These are phyloP conservation scores for rabbit (Oryctolagus cuniculus) DNA, from an alignment of 2,113 vertebrate species.

Conservation along the genomic window DNA sequence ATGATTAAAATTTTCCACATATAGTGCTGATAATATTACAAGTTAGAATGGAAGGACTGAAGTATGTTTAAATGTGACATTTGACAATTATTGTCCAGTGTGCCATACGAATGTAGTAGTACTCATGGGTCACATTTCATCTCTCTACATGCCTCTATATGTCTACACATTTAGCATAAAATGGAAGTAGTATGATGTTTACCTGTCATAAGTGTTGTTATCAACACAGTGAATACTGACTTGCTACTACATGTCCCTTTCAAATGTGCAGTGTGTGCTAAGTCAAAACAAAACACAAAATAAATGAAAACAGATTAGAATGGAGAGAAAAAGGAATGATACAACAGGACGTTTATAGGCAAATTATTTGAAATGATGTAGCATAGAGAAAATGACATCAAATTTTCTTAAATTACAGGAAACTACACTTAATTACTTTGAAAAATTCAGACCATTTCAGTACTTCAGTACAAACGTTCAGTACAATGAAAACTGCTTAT, in stretches of 20 bases:
- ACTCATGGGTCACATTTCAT: background rate
- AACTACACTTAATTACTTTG: constrained; percentile 14
- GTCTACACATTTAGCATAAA: background rate
- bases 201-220: background rate
- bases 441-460: background rate
- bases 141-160: background rate
- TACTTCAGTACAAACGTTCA: constrained; percentile 44
- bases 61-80: background rate
- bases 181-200: background rate
- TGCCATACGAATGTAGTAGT: background rate
- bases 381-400: background rate
- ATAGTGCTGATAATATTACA: background rate
- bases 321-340: background rate
- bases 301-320: background rate
- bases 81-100: background rate
- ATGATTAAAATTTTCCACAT: background rate
- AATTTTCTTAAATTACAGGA: background rate
- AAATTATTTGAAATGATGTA: background rate
- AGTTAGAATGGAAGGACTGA: background rate
- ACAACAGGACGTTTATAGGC: background rate
- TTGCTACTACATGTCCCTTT: background rate
- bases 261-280: background rate
- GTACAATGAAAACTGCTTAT: background rate
- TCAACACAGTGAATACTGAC: constrained; percentile 21
- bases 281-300: background rate